Percentiles rank a stretch among this genome's conserved stretches.
Evolutionary conservation across 2,113 vertebrate genomes (phyloP).

Genomic region (Psettodes erumei): DNA sequence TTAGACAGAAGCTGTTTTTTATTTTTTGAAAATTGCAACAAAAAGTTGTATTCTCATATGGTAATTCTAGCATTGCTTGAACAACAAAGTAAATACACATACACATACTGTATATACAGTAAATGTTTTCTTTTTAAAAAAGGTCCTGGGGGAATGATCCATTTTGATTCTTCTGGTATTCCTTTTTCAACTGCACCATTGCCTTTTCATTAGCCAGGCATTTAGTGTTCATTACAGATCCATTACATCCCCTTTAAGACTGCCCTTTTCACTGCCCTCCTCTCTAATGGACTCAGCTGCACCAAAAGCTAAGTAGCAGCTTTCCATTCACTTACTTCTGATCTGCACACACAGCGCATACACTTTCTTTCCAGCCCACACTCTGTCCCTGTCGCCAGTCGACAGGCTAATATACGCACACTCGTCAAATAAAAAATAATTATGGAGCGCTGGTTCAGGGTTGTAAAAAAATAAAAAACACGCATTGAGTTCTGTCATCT

Average conservation of each 20-base stretch:
- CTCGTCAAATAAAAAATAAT: slow-evolving; percentile 53
- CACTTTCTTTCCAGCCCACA: not conserved
- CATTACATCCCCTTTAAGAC: slow-evolving; percentile 70
- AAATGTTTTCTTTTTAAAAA: no score
- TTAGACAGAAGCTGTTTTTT: no score
- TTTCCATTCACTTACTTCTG: slow-evolving; percentile 50
- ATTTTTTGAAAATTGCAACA: no score
- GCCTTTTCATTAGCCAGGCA: slow-evolving; percentile 71
- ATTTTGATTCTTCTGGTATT: slow-evolving; percentile 35
- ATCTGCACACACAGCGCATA: slow-evolving; percentile 8
- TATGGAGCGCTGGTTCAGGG: slow-evolving; percentile 35
- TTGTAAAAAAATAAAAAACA: slow-evolving; percentile 56
- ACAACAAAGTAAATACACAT: no score
- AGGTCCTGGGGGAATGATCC: slow-evolving; percentile 34
- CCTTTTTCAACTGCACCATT: slow-evolving; percentile 60
- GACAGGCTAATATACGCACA: slow-evolving; percentile 1
- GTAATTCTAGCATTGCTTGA: no score
- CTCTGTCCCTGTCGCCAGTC: not conserved
- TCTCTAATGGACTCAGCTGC: slow-evolving; percentile 64
- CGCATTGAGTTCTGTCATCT: slow-evolving; percentile 53
- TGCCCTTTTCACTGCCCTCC: slow-evolving; percentile 59
- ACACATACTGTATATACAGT: no score
- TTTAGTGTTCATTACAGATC: slow-evolving; percentile 72
- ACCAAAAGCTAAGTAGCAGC: slow-evolving; percentile 49
- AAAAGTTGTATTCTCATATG: no score